Percentiles rank a stretch among this genome's conserved stretches.
Conservation (phyloP, 2,113 vertebrate species). For the Anthoscopus minutus region DNA sequence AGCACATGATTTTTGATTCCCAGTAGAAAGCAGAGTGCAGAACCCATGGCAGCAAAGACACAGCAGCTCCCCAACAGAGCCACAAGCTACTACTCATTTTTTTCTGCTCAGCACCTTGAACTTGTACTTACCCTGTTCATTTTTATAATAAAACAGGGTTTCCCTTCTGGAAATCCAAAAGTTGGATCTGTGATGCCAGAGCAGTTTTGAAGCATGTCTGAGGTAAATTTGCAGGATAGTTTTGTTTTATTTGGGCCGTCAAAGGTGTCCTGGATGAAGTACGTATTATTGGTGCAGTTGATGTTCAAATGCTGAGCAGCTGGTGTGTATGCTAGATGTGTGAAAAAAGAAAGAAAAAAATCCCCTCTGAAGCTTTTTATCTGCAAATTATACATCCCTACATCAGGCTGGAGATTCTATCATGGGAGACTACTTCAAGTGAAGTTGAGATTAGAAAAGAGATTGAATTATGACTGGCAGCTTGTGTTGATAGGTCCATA, state of each 20-base stretch:
- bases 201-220: slow-evolving; percentile 80
- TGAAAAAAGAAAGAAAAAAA: neutral
- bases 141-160: slow-evolving; percentile 86
- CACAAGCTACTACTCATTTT: neutral
- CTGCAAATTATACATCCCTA: neutral
- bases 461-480: neutral
- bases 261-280: slow-evolving; percentile 76
- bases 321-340: slow-evolving; percentile 76
- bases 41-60: neutral
- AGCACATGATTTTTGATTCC: neutral
- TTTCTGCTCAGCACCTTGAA: neutral
- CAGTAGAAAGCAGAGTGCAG: neutral
- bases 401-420: neutral
- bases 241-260: slow-evolving; percentile 76
- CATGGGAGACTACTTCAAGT: neutral
- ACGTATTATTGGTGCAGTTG: slow-evolving; percentile 73
- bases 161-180: slow-evolving; percentile 81
- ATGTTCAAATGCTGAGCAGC: slow-evolving; percentile 64
- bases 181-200: slow-evolving; percentile 74
- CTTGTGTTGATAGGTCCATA: neutral
- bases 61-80: accelerated
- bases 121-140: slow-evolving; percentile 83
- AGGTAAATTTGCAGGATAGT: slow-evolving; percentile 78
- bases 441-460: neutral
- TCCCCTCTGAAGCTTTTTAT: neutral